A percentile compares a stretch with the other conserved stretches of the same genome.
Conservation (phyloP, 2,113 vertebrate species). For the Ailuropoda melanoleuca region DNA sequence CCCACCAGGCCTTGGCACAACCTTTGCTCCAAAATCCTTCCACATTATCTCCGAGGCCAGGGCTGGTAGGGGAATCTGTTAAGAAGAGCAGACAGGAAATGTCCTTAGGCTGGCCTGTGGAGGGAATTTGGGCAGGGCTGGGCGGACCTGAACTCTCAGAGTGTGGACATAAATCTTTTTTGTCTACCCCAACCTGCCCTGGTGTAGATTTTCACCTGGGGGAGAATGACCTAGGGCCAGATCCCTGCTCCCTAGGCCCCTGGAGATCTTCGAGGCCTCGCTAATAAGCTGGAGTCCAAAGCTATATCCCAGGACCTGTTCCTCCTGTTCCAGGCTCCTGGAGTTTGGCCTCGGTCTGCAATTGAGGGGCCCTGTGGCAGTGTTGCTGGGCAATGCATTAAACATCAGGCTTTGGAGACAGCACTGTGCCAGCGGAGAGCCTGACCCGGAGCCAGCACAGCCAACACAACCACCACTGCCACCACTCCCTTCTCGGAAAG, state of each 20-base stretch:
- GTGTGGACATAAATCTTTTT: neutral
- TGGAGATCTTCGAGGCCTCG: neutral
- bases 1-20: neutral
- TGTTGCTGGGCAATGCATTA: conserved; percentile 44
- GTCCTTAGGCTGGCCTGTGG: neutral
- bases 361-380: neutral
- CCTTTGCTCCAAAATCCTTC: neutral
- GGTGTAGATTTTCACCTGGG: neutral
- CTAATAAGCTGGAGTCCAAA: conserved; percentile 33
- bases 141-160: neutral
- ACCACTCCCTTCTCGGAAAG: conserved; percentile 46
- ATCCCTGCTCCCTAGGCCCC: neutral
- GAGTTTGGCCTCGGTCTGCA: conserved; percentile 53
- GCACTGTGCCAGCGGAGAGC: neutral
- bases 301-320: neutral
- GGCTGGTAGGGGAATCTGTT: neutral
- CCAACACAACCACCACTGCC: neutral
- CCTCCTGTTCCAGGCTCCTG: neutral
- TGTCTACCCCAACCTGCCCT: neutral
- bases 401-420: neutral
- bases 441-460: neutral
- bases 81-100: conserved; percentile 1
- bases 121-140: neutral
- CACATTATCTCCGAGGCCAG: neutral
- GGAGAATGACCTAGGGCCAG: neutral